A percentile compares a stretch with the other conserved stretches of the same genome.
Conservation (phyloP, 2,113 vertebrate genomes). For the Microcebus griseorufus region DNA sequence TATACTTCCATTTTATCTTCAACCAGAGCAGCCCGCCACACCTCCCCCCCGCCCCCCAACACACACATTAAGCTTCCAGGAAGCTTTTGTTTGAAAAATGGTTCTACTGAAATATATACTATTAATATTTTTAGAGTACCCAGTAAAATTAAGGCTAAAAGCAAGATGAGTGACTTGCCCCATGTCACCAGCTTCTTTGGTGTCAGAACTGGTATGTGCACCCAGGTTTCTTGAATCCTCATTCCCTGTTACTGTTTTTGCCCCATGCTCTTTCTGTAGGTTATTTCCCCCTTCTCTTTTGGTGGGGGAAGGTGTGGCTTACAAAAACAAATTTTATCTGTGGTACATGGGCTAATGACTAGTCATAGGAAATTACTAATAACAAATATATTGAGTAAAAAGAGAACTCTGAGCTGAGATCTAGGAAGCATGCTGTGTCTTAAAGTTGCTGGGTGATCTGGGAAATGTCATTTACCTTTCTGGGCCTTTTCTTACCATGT, state of each 20-base stretch:
- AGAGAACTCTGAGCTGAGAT: not conserved
- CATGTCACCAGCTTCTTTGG: not conserved
- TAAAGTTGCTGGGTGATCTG: not conserved
- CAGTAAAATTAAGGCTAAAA: not conserved
- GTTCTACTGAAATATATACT: not conserved
- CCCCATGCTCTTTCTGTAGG: not conserved
- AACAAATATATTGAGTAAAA: not conserved
- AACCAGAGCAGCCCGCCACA: not conserved
- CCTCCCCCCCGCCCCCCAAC: too few species aligned
- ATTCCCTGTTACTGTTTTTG: not conserved
- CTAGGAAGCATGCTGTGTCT: not conserved
- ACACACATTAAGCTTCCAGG: not conserved
- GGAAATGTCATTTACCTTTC: not conserved
- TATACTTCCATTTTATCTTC: not conserved
- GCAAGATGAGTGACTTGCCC: not conserved
- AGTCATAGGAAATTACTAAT: not conserved
- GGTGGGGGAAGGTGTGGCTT: too few species aligned
- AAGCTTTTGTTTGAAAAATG: constrained; percentile 14
- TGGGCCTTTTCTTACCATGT: not conserved
- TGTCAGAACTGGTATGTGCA: not conserved
- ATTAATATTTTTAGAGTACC: not conserved
- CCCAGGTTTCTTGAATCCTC: not conserved
- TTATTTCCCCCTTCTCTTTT: not conserved
- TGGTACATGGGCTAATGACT: not conserved
- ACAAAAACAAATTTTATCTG: not conserved